These are phyloP conservation scores for Chionoecetes opilio DNA, from an alignment of 1,140 invertebrate genomes.

Conservation along the genomic window DNA sequence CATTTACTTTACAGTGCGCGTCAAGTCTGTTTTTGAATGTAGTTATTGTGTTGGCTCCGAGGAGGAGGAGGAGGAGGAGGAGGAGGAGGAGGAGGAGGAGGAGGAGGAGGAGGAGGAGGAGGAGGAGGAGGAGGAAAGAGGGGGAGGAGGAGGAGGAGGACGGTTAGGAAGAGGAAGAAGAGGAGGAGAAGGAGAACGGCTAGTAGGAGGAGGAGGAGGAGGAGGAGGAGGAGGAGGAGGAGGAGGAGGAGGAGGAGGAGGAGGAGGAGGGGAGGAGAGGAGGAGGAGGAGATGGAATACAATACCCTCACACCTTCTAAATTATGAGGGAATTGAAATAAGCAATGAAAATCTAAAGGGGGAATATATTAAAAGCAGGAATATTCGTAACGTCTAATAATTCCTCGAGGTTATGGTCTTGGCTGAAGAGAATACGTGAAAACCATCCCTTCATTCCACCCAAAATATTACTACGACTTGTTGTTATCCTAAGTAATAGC, in stretches of 20 bases:
- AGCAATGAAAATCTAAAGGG: neutral
- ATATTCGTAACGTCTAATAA: neutral
- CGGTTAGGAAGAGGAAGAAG: neutral
- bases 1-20: too few relatives aligned
- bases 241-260: neutral
- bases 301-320: neutral
- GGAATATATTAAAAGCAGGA: neutral
- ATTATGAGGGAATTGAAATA: neutral
- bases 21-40: too few relatives aligned
- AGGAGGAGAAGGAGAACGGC: neutral
- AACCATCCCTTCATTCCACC: too few relatives aligned
- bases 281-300: neutral
- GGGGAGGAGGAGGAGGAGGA: neutral
- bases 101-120: neutral
- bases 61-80: neutral
- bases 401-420: neutral
- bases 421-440: neutral
- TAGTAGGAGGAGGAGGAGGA: neutral
- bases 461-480: too few relatives aligned
- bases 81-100: neutral
- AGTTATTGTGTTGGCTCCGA: too few relatives aligned
- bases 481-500: too few relatives aligned
- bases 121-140: too few relatives aligned
- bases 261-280: too few relatives aligned
- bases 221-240: neutral